Percentiles rank a stretch among this genome's conserved stretches.
phyloP scores from a whole-genome alignment of 2,888 invertebrate genomes.

The Andrena bucephala region DNA sequence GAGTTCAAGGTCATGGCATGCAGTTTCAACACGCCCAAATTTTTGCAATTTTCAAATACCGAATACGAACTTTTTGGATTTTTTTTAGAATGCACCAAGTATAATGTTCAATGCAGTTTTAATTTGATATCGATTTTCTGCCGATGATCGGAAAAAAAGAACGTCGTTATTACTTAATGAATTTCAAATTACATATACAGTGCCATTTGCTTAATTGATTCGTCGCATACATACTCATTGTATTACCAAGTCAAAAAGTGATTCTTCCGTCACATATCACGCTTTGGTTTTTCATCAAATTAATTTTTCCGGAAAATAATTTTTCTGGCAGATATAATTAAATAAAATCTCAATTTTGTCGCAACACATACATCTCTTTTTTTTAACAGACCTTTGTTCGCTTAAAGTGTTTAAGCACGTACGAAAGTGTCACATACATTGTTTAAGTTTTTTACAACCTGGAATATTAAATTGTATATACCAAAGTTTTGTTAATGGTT shows the following conservation, averaged over 20 bases:
- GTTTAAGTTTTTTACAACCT: no score
- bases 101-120: neutral
- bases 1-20: slow-evolving; percentile 45
- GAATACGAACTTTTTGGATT: neutral
- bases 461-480: no score
- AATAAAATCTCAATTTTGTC: no score
- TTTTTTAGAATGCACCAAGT: neutral
- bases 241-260: slow-evolving; percentile 1
- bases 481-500: no score
- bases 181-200: slow-evolving; percentile 15
- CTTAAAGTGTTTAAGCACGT: no score
- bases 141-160: neutral
- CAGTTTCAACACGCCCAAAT: slow-evolving; percentile 10
- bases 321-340: neutral
- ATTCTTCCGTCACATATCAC: neutral
- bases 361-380: no score
- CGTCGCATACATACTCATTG: neutral
- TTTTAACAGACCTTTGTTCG: no score
- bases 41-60: neutral
- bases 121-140: neutral
- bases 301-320: neutral
- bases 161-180: slow-evolving; percentile 7
- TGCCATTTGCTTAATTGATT: slow-evolving; percentile 10
- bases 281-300: neutral
- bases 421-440: no score